A percentile compares a stretch with the other conserved stretches of the same genome.
These are phyloP conservation scores for Chydorus sphaericus DNA, from an alignment of 2,888 invertebrate genomes.

Conservation along the genomic window DNA sequence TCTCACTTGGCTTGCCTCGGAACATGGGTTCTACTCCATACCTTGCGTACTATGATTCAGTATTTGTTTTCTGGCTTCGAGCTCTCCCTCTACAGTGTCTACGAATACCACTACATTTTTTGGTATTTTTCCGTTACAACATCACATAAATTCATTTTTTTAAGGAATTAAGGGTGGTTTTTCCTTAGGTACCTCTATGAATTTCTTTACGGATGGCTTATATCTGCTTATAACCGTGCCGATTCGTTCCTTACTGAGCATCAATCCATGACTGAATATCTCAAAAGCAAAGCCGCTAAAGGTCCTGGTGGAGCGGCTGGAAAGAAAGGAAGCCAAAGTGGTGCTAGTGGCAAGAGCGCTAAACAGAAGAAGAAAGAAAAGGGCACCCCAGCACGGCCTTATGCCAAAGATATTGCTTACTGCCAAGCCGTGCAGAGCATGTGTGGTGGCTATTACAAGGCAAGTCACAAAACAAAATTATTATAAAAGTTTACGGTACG, in stretches of 20 bases:
- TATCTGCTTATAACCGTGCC: slow-evolving; percentile 77
- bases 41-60: slow-evolving; percentile 79
- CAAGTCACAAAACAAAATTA: slow-evolving; percentile 27
- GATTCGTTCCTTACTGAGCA: slow-evolving; percentile 68
- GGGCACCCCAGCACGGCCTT: slow-evolving; percentile 47
- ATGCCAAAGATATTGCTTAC: slow-evolving; percentile 68
- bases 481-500: no score
- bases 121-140: slow-evolving; percentile 42
- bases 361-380: slow-evolving; percentile 43
- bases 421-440: slow-evolving; percentile 85
- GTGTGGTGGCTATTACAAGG: slow-evolving; percentile 90
- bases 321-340: slow-evolving; percentile 23
- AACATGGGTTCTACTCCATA: slow-evolving; percentile 92
- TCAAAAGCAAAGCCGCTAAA: slow-evolving; percentile 7
- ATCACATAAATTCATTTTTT: slow-evolving; percentile 3
- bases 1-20: slow-evolving; percentile 72
- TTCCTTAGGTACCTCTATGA: slow-evolving; percentile 70
- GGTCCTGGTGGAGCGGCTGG: slow-evolving; percentile 29
- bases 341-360: slow-evolving; percentile 26
- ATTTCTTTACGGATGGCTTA: slow-evolving; percentile 83
- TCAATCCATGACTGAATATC: slow-evolving; percentile 40
- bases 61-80: slow-evolving; percentile 89
- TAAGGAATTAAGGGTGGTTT: not conserved
- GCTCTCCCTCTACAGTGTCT: slow-evolving; percentile 84
- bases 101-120: slow-evolving; percentile 91